Conservation (phyloP, 2,113 vertebrate genomes). For the Eira barbara region DNA sequence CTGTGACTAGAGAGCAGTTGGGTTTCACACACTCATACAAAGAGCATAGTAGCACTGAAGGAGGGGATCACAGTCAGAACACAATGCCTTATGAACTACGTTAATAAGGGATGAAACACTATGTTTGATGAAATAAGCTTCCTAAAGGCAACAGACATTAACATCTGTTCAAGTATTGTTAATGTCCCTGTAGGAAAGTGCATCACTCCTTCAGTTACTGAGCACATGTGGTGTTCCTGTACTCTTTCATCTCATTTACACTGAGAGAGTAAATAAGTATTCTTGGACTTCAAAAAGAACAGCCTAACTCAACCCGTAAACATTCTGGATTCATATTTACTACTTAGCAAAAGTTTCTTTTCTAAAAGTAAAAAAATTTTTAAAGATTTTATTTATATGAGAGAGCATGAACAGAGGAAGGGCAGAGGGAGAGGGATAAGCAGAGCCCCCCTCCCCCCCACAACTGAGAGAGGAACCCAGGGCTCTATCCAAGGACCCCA, state of each 20-base stretch:
- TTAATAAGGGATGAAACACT: constrained; percentile 56
- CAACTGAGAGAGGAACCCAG: neutral
- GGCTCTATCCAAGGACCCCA: neutral
- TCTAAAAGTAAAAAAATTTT: neutral
- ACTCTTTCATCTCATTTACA: constrained; percentile 40
- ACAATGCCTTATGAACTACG: constrained; percentile 54
- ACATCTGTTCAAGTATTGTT: constrained; percentile 56
- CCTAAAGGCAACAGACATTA: constrained; percentile 64
- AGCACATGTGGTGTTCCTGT: constrained; percentile 1
- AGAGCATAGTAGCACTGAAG: neutral
- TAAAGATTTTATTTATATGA: neutral
- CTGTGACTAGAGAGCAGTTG: neutral
- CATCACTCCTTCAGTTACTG: constrained; percentile 2
- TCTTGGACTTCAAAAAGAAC: neutral
- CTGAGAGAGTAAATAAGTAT: neutral
- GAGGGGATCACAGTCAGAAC: constrained; percentile 45
- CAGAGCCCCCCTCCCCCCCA: neutral
- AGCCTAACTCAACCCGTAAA: neutral
- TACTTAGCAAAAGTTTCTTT: neutral
- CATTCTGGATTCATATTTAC: neutral
- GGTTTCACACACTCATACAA: neutral
- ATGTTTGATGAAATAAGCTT: constrained; percentile 60
- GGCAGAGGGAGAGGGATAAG: neutral
- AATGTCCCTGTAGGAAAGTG: constrained; percentile 21
- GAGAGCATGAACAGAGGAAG: neutral